A percentile compares a stretch with the other conserved stretches of the same genome.
These are phyloP conservation scores for Phyto melanocephala DNA, from an alignment of 2,888 invertebrate species.

Conservation along the genomic window DNA sequence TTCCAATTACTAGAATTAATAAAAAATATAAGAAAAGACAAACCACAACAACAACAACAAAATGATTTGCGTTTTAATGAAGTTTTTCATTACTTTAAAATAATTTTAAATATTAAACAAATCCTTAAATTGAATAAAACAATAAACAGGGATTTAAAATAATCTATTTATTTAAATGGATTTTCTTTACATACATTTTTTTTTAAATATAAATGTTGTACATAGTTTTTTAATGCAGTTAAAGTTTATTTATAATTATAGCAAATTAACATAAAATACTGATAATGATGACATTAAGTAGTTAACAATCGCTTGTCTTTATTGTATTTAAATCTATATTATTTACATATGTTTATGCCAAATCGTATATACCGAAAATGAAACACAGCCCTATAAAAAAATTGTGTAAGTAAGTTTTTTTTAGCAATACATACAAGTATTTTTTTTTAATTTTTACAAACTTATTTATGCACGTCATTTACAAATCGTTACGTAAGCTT, in stretches of 20 bases:
- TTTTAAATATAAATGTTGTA: constrained; percentile 51
- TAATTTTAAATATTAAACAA: background rate
- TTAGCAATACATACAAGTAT: background rate
- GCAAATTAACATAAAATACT: constrained; percentile 29
- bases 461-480: background rate
- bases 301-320: background rate
- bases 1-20: constrained; percentile 10
- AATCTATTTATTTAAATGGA: constrained; percentile 47
- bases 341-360: constrained; percentile 4
- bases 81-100: background rate
- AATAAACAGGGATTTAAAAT: constrained; percentile 13
- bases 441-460: too few relatives aligned
- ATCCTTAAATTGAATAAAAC: constrained; percentile 35
- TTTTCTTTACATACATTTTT: constrained; percentile 30
- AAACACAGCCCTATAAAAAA: constrained; percentile 37
- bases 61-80: constrained; percentile 42
- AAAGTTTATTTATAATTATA: background rate
- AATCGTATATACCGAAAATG: background rate
- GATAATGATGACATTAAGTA: background rate
- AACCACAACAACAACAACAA: too few relatives aligned
- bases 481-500: background rate
- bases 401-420: background rate
- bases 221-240: constrained; percentile 4
- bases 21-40: background rate
- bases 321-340: background rate